These are phyloP conservation scores for Neelides sp. DNA, from an alignment of 1,140 invertebrate genomes.

Conservation along the genomic window DNA sequence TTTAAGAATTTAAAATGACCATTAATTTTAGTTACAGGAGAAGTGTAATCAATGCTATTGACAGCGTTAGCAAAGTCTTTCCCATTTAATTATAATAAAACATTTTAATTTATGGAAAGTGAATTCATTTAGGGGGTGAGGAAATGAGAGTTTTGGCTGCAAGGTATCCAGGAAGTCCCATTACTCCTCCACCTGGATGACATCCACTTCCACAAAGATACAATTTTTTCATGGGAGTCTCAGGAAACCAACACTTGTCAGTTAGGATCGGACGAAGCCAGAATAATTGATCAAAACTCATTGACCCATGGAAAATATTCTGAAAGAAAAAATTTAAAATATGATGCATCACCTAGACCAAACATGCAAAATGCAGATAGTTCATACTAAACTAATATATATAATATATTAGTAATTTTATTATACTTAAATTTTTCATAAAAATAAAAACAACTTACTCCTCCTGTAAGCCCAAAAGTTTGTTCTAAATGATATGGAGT, in stretches of 20 bases:
- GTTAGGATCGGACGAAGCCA: slow-evolving; percentile 38
- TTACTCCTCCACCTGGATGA: slow-evolving; percentile 49
- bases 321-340: slow-evolving; percentile 32
- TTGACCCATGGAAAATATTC: slow-evolving; percentile 50
- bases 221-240: slow-evolving; percentile 40
- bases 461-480: slow-evolving; percentile 46
- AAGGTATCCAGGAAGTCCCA: slow-evolving; percentile 42
- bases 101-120: too few relatives aligned
- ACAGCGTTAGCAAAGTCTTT: slow-evolving; percentile 36
- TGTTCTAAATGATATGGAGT: slow-evolving; percentile 46
- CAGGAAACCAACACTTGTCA: slow-evolving; percentile 33
- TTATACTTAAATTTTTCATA: too few relatives aligned
- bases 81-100: slow-evolving; percentile 29
- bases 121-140: too few relatives aligned
- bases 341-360: too few relatives aligned
- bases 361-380: too few relatives aligned
- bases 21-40: slow-evolving; percentile 50
- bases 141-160: slow-evolving; percentile 34
- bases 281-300: slow-evolving; percentile 46
- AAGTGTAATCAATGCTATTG: slow-evolving; percentile 42
- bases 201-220: slow-evolving; percentile 45
- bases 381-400: too few relatives aligned
- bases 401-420: too few relatives aligned
- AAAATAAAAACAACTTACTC: slow-evolving; percentile 40
- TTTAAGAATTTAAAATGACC: too few relatives aligned